These are phyloP conservation scores for Troides helena DNA, from an alignment of 2,888 invertebrate genomes.

Conservation along the genomic window DNA sequence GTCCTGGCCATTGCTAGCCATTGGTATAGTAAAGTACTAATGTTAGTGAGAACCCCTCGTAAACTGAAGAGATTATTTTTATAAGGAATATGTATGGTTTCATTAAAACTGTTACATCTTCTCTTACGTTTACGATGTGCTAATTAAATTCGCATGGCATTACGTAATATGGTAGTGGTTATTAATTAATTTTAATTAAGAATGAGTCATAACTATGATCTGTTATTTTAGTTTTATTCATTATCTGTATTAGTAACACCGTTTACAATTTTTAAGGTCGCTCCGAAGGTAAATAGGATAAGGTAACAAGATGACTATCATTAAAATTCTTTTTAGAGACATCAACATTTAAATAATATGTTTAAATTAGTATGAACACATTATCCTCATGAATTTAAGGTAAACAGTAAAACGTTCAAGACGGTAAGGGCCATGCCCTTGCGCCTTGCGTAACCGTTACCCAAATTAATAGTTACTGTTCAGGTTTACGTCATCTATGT, in stretches of 20 bases:
- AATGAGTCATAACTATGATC: neutral
- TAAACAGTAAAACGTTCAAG: slow-evolving; percentile 21
- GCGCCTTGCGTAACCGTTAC: slow-evolving; percentile 39
- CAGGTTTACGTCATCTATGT: neutral
- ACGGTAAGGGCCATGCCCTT: slow-evolving; percentile 39
- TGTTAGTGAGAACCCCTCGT: no score
- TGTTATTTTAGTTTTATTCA: slow-evolving; percentile 5
- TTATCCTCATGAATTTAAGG: slow-evolving; percentile 23
- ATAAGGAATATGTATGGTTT: no score
- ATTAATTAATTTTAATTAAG: neutral
- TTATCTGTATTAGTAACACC: neutral
- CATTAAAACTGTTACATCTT: no score
- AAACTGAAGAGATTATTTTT: no score
- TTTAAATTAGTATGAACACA: slow-evolving; percentile 21
- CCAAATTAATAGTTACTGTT: slow-evolving; percentile 28
- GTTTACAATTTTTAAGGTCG: slow-evolving; percentile 5
- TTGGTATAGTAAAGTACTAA: no score
- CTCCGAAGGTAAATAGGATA: neutral
- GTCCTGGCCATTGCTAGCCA: no score
- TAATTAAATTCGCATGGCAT: no score
- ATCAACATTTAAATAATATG: slow-evolving; percentile 9
- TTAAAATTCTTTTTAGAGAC: slow-evolving; percentile 17
- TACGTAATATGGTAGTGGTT: neutral
- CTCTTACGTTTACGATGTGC: no score
- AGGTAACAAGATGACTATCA: neutral